These are phyloP conservation scores for Cottus gobio DNA, from an alignment of 2,113 vertebrate genomes.

Conservation along the genomic window DNA sequence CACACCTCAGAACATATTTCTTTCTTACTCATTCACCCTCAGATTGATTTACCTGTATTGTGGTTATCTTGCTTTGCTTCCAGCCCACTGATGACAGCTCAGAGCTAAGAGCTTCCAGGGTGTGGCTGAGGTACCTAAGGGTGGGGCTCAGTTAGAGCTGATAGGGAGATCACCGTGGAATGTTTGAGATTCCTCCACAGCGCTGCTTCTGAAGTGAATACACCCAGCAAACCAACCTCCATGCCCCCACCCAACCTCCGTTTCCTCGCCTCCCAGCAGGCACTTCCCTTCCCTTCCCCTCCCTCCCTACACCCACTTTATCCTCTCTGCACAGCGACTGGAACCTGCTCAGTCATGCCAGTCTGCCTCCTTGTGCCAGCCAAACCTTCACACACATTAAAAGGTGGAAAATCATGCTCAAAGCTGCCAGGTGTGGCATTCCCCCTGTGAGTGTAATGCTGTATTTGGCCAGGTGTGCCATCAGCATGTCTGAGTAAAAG, in stretches of 20 bases:
- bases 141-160: constrained; percentile 67
- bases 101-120: constrained; percentile 43
- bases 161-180: constrained; percentile 64
- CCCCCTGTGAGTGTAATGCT: constrained; percentile 60
- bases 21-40: constrained; percentile 8
- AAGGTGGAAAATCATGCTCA: constrained; percentile 69
- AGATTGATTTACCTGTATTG: constrained; percentile 28
- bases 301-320: constrained; percentile 41
- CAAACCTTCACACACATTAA: constrained; percentile 65
- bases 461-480: constrained; percentile 66
- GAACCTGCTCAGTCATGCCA: constrained; percentile 82
- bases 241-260: constrained; percentile 25
- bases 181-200: constrained; percentile 70
- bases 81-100: constrained; percentile 49
- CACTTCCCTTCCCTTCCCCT: constrained; percentile 25
- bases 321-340: constrained; percentile 39
- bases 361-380: constrained; percentile 58
- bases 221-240: constrained; percentile 22
- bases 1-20: constrained; percentile 5
- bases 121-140: constrained; percentile 48
- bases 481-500: constrained; percentile 50
- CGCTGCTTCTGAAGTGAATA: constrained; percentile 20
- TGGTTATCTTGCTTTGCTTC: constrained; percentile 32
- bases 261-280: constrained; percentile 7
- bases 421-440: constrained; percentile 70